Base-by-base conservation (phyloP, 2,888 invertebrate genomes). In the Phaonia tiefii region DNA sequence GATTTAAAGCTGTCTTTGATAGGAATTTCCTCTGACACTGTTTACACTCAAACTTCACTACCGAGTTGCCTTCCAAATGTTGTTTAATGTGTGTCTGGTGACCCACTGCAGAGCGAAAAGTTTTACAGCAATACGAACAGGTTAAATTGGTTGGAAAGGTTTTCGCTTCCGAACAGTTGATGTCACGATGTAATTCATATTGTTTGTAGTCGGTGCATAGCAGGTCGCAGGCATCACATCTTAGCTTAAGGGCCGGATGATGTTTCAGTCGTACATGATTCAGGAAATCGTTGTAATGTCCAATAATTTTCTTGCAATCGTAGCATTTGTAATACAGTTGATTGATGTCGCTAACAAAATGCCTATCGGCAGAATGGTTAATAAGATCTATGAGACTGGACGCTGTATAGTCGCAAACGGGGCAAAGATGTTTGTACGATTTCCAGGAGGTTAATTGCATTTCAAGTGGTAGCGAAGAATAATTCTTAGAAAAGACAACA, bases 181-280 rank as follows among this genome's bases (percentile, higher is more conserved):
- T 10, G 0, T 39, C 60, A 0, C 87, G 84, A 78, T 88, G 88
- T 3, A 69, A 1, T 1, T 84, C 78, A 10, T 87, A 73, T 0
- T 83, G 49, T 26, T 71, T 20, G 15, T 70, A 84, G 25, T 82
- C 80, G 2, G 8, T 15, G 22, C 76, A 85, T 7, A 13, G 56
- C 5, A 80, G 54, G 39, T 85, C 85, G 63, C 88, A 88, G 7
- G 84, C 71, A 74, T 88, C 87, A 49, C 87, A 88, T 56, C 84
- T 82, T 1, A 85, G 73, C 8, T 76, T 76, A 8, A 88, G 75
- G 8, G 84, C 75, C 0, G 83, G 58, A 0, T 86, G 85, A 82
- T 89, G 88, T 10, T 85, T 83, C 7, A 80, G 74, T 1, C 86
- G 86, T 4, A 88, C 84, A 71, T 88, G 89, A 79, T 87, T 88